phyloP scores from a whole-genome alignment of 2,113 vertebrate species.

The Macquaria ambigua region DNA sequence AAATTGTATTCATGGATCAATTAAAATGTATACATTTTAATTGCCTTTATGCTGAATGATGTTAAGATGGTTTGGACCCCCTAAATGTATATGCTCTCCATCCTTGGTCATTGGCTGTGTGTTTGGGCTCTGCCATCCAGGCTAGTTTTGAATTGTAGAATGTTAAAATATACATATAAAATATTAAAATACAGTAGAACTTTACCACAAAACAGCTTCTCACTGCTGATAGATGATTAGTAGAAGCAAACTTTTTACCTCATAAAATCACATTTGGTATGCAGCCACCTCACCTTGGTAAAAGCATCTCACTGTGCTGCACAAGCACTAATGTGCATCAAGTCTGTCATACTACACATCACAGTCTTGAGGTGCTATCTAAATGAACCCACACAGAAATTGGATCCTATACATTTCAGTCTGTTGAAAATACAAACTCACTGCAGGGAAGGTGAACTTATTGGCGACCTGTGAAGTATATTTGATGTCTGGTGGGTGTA shows the following conservation, averaged over 20 bases:
- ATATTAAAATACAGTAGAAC: neutral
- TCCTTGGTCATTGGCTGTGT: neutral
- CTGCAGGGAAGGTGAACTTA: neutral
- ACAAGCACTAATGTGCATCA: neutral
- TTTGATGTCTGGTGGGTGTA: neutral
- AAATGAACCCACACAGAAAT: neutral
- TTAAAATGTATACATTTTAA: neutral
- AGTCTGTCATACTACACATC: neutral
- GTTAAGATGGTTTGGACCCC: neutral
- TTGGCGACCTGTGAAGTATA: neutral
- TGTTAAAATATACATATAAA: neutral
- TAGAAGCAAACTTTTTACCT: neutral
- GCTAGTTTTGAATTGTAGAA: neutral
- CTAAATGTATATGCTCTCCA: neutral
- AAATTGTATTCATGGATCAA: neutral
- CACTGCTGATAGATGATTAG: neutral
- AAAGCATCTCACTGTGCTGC: neutral
- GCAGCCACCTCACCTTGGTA: neutral
- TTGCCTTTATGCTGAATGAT: neutral
- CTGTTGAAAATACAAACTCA: neutral
- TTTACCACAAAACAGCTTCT: neutral
- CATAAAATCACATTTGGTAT: neutral
- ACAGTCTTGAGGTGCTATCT: neutral
- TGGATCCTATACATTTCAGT: neutral
- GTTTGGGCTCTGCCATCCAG: neutral